Evolutionary conservation across 1,140 invertebrate species (phyloP).

Genomic region (Cataglyphis hispanica): DNA sequence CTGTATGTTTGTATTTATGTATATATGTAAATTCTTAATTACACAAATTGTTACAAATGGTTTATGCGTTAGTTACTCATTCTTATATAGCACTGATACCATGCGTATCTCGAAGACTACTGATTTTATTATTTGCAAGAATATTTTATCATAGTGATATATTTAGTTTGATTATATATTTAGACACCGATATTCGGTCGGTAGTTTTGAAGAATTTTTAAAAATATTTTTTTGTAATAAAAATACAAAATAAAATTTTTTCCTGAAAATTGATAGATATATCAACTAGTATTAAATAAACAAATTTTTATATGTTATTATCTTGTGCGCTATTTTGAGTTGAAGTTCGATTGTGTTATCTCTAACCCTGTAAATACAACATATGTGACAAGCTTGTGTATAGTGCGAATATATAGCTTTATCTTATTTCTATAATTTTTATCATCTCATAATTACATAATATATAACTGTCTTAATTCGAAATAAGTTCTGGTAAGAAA

Average conservation of each 20-base stretch:
- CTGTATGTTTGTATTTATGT: conserved; percentile 6
- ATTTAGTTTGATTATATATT: no score
- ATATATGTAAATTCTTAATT: conserved; percentile 11
- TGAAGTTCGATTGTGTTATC: background rate
- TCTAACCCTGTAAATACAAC: background rate
- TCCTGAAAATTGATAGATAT: background rate
- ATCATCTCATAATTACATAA: no score
- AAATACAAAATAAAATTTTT: conserved; percentile 3
- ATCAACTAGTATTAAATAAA: background rate
- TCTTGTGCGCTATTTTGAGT: background rate
- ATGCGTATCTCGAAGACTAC: background rate
- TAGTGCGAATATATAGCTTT: background rate
- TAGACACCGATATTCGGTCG: background rate
- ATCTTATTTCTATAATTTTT: background rate
- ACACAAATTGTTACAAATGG: conserved; percentile 18
- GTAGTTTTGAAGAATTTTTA: background rate
- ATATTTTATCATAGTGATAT: background rate
- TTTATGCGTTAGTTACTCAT: background rate
- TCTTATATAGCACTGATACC: background rate
- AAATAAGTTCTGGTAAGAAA: no score
- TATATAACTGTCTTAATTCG: no score
- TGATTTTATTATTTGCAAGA: background rate
- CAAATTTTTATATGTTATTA: background rate
- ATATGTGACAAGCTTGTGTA: background rate
- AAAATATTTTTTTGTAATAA: background rate